Percentiles rank a stretch among this genome's conserved stretches.
These are phyloP conservation scores for Gymnodraco acuticeps DNA, from an alignment of 2,797 vertebrate species.

Conservation along the genomic window DNA sequence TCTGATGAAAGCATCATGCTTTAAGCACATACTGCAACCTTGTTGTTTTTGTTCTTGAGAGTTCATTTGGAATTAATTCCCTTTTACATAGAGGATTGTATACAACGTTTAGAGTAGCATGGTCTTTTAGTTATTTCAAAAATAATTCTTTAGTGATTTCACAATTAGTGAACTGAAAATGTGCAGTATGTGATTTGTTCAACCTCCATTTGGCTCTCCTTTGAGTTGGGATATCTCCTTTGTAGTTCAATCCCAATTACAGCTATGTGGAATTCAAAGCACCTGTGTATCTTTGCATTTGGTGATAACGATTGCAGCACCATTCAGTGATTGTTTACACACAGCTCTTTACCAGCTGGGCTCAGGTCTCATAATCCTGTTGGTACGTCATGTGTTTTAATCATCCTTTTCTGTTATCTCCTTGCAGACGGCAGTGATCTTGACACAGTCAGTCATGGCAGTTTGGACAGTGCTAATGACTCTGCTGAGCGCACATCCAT, in stretches of 20 bases:
- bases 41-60: background rate
- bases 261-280: slow-evolving; percentile 24
- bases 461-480: slow-evolving; percentile 90
- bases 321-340: slow-evolving; percentile 18
- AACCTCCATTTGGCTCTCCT: background rate
- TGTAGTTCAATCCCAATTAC: slow-evolving; percentile 23
- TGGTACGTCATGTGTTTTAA: slow-evolving; percentile 25
- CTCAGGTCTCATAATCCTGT: slow-evolving; percentile 18
- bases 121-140: background rate
- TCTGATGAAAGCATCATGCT: slow-evolving; percentile 45
- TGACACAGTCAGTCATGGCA: slow-evolving; percentile 91
- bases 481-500: slow-evolving; percentile 88
- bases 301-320: slow-evolving; percentile 24
- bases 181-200: background rate
- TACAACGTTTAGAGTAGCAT: background rate
- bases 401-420: slow-evolving; percentile 24
- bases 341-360: slow-evolving; percentile 15
- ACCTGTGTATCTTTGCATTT: slow-evolving; percentile 18
- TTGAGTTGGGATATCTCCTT: background rate
- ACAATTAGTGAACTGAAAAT: slow-evolving; percentile 14
- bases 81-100: background rate
- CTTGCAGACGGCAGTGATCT: slow-evolving; percentile 90
- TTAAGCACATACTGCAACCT: background rate
- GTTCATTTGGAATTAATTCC: slow-evolving; percentile 8
- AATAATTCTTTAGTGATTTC: background rate